Base-by-base conservation (phyloP, 2,113 vertebrate genomes). In the Albula goreensis region DNA sequence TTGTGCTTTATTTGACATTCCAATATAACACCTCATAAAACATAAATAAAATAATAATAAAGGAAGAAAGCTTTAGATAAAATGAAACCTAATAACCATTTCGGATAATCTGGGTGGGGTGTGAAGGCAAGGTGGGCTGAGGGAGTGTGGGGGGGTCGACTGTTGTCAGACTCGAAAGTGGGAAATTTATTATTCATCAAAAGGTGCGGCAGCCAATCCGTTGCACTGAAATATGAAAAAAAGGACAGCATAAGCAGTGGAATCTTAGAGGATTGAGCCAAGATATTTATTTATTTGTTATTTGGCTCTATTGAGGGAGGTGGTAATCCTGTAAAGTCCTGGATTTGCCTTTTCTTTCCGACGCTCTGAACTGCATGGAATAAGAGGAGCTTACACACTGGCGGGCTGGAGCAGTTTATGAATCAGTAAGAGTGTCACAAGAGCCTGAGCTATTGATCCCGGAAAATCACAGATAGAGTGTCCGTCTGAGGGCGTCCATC, bases 251-350 rank as follows among this genome's bases (percentile, higher is more conserved):
- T 91, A 88, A 93, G 94, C 90, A 84, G 85, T 91, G 89, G 83
- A 92, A 92, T 92, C 87, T 85, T 91, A 82, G 87, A 89, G 91
- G 90, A 93, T 86, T 79, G 83, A 86, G 87, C 87, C 66, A 90
- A 91, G 89, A 92, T 78, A 83, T 86, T 70, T 85, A 85, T 93
- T 92, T 93, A 91, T 91, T 90, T 74, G 31, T 74, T 66, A 66
- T 66, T 6, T 70, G 19, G 6, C 31, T 74, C n/a, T 31, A 74
- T 22, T 31, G 70, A 91, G 89, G 84, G 85, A 91, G 89, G 88
- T 85, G 13, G 89, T 95, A 95, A 95, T 95, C 94, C 94, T 88
- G 91, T 94, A 92, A 94, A 93, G 90, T 92, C 89, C n/a, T 92
- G 92, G 91, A 91, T 93, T 93, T 90, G 89, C 90, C 85, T 93